phyloP scores from a whole-genome alignment of 2,888 invertebrate species.

The Lycaena phlaeas region DNA sequence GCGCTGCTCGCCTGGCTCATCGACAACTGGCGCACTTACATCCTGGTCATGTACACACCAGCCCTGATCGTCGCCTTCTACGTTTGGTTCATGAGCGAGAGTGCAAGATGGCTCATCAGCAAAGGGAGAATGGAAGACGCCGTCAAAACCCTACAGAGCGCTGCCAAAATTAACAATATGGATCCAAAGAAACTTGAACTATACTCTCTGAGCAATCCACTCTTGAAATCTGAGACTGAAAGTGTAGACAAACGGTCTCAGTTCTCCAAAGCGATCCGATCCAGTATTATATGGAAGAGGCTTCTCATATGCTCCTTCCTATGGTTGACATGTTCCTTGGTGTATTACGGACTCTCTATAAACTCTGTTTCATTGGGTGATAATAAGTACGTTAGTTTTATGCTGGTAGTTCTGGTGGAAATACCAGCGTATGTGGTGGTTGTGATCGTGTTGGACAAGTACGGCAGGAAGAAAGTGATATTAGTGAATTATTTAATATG shows the following conservation, averaged over 20 bases:
- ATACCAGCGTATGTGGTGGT: slow-evolving; percentile 82
- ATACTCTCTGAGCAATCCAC: slow-evolving; percentile 53
- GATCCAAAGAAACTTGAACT: slow-evolving; percentile 62
- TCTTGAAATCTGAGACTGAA: slow-evolving; percentile 42
- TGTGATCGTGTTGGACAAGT: slow-evolving; percentile 76
- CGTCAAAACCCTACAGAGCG: slow-evolving; percentile 73
- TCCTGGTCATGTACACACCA: slow-evolving; percentile 80
- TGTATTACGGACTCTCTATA: slow-evolving; percentile 85
- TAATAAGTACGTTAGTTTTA: slow-evolving; percentile 84
- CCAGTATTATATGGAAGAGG: slow-evolving; percentile 71
- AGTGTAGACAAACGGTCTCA: slow-evolving; percentile 50
- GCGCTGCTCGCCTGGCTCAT: slow-evolving; percentile 81
- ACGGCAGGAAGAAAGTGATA: slow-evolving; percentile 77
- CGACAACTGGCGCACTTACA: slow-evolving; percentile 80
- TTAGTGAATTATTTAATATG: slow-evolving; percentile 75
- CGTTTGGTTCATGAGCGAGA: slow-evolving; percentile 82
- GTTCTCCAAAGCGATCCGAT: slow-evolving; percentile 65
- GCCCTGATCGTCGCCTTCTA: slow-evolving; percentile 78
- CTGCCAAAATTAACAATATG: slow-evolving; percentile 76
- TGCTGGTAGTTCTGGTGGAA: slow-evolving; percentile 76
- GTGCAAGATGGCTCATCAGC: slow-evolving; percentile 84
- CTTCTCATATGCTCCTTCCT: slow-evolving; percentile 79
- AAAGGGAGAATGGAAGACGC: slow-evolving; percentile 79
- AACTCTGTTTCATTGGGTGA: slow-evolving; percentile 83
- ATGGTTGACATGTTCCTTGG: slow-evolving; percentile 85